Percentiles rank a stretch among this genome's conserved stretches.
Evolutionary conservation across 2,113 vertebrate genomes (phyloP).

Genomic region (Phocoena phocoena): DNA sequence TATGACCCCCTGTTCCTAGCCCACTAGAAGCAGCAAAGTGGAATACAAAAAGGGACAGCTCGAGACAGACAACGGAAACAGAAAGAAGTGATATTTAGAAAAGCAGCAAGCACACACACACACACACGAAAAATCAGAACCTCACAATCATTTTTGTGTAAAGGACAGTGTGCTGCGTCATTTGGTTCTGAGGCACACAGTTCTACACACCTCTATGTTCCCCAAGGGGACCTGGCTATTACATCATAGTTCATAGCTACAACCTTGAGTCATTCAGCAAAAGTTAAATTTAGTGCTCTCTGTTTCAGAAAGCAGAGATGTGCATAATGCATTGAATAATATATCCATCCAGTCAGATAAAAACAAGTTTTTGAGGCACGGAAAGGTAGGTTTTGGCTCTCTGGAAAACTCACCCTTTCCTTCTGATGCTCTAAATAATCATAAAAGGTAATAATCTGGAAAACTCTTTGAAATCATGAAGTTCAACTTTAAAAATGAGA

Average conservation of each 20-base stretch:
- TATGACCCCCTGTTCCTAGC: background rate
- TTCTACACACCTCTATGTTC: background rate
- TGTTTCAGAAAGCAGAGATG: background rate
- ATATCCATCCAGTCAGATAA: background rate
- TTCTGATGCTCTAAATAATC: background rate
- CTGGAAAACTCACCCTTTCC: slow-evolving; percentile 24
- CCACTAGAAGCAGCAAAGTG: background rate
- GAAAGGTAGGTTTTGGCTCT: slow-evolving; percentile 11
- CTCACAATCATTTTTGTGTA: background rate
- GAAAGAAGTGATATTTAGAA: slow-evolving; percentile 1
- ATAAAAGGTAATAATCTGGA: background rate
- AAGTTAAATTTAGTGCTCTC: slow-evolving; percentile 35
- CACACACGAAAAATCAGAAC: background rate
- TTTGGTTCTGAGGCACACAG: background rate
- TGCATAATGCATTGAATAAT: background rate
- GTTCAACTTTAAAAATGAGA: background rate
- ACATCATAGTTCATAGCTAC: background rate
- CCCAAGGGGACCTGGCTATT: background rate
- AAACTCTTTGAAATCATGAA: slow-evolving; percentile 35
- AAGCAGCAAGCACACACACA: background rate
- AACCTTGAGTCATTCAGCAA: slow-evolving; percentile 18
- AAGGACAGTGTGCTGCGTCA: background rate
- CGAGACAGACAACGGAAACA: background rate
- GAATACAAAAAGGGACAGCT: background rate
- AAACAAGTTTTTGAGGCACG: background rate